Evolutionary conservation across 2,113 vertebrate species (phyloP).

Genomic region (Myotis davidii): DNA sequence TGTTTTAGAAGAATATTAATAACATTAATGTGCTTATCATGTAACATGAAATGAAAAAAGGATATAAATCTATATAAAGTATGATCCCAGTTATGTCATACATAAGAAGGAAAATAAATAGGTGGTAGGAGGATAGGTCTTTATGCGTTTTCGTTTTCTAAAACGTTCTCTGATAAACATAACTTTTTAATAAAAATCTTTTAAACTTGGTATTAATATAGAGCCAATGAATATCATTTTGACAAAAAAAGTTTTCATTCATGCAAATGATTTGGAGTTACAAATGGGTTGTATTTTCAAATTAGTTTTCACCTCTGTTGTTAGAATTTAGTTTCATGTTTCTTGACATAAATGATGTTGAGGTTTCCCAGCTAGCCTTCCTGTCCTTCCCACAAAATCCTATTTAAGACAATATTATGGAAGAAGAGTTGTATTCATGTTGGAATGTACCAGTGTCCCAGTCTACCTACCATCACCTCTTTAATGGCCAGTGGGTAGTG

Average conservation of each 20-base stretch:
- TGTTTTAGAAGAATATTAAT: conserved; percentile 50
- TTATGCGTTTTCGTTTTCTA: conserved; percentile 21
- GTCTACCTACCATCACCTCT: not conserved
- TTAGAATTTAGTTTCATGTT: conserved; percentile 23
- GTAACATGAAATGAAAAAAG: conserved; percentile 13
- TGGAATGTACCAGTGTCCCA: not conserved
- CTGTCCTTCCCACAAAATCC: not conserved
- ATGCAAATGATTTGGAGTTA: not conserved
- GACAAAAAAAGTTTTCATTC: not conserved
- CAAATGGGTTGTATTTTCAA: conserved; percentile 31
- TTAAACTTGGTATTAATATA: not conserved
- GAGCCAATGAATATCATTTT: not conserved
- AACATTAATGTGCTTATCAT: not conserved
- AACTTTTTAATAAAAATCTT: conserved; percentile 7
- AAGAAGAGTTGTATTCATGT: not conserved
- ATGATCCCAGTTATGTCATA: not conserved
- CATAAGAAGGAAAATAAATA: conserved; percentile 6
- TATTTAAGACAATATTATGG: not conserved
- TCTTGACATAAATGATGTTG: not conserved
- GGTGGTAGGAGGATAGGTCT: not conserved
- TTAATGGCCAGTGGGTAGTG: not conserved
- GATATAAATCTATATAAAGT: not conserved
- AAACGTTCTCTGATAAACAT: not conserved
- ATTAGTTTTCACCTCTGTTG: not conserved
- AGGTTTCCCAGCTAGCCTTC: not conserved